A percentile compares a stretch with the other conserved stretches of the same genome.
Evolutionary conservation across 2,888 invertebrate genomes (phyloP).

Genomic region (Sinodicranocentrus sp.): DNA sequence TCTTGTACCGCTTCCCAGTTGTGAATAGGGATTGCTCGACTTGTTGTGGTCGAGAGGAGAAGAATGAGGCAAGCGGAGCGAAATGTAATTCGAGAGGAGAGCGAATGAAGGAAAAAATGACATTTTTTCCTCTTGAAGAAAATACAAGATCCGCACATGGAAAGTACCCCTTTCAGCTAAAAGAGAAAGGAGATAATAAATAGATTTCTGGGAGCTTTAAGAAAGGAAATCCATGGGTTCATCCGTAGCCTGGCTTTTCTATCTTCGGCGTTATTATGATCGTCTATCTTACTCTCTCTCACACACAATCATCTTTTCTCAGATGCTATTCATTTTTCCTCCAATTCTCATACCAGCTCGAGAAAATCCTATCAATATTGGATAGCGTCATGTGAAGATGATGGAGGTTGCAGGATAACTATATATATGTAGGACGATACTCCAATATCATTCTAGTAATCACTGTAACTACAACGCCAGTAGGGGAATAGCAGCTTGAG

Average conservation of each 20-base stretch:
- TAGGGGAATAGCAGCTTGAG: too few species aligned
- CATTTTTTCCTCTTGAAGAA: too few species aligned
- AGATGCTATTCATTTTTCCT: not conserved
- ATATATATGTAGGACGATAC: too few species aligned
- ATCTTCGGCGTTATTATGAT: not conserved
- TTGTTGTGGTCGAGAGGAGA: not conserved
- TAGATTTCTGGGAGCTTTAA: too few species aligned
- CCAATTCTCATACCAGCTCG: not conserved
- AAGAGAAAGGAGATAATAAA: too few species aligned
- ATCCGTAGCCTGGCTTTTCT: not conserved
- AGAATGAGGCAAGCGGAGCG: slow-evolving; percentile 19
- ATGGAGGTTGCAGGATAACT: not conserved
- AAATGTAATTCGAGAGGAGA: slow-evolving; percentile 23
- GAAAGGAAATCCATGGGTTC: too few species aligned
- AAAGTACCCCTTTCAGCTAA: too few species aligned
- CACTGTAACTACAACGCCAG: not conserved
- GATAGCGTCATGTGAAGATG: not conserved
- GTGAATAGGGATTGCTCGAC: too few species aligned
- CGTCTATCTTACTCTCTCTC: not conserved
- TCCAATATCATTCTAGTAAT: not conserved
- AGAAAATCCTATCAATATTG: slow-evolving; percentile 5
- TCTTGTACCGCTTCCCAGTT: not conserved
- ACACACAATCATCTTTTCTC: not conserved
- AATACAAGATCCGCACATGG: too few species aligned
- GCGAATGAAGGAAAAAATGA: not conserved